Evolutionary conservation across 2,797 vertebrate genomes (phyloP).

Genomic region (Geotrypetes seraphini): DNA sequence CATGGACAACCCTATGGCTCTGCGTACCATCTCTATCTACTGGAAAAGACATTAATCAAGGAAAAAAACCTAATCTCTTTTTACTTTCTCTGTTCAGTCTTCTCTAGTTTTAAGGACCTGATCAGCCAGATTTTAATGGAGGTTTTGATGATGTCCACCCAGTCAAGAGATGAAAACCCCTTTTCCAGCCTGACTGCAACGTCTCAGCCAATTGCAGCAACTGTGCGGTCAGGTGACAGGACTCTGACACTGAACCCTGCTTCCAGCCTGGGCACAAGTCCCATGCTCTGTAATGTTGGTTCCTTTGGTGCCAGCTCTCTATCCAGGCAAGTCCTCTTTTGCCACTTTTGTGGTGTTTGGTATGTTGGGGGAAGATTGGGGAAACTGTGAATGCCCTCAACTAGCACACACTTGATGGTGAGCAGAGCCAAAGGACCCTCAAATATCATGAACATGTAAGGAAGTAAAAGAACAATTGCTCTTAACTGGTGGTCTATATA

Average conservation of each 20-base stretch:
- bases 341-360: too few species aligned
- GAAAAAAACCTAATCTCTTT: too few species aligned
- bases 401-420: too few species aligned
- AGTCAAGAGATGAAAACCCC: slow-evolving; percentile 84
- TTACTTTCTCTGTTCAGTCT: slow-evolving; percentile 59
- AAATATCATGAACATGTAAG: too few species aligned
- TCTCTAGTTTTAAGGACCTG: slow-evolving; percentile 94
- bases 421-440: too few species aligned
- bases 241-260: slow-evolving; percentile 72
- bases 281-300: slow-evolving; percentile 76
- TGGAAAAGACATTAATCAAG: too few species aligned
- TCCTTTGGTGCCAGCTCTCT: slow-evolving; percentile 87
- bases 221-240: slow-evolving; percentile 83
- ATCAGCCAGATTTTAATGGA: slow-evolving; percentile 98
- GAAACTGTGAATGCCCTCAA: too few species aligned
- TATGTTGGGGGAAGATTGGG: too few species aligned
- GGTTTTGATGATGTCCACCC: slow-evolving; percentile 96
- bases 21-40: too few species aligned
- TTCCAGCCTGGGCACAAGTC: slow-evolving; percentile 79
- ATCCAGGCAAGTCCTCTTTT: slow-evolving; percentile 78
- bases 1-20: too few species aligned
- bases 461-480: too few species aligned
- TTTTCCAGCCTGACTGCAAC: slow-evolving; percentile 96
- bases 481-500: too few species aligned
- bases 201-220: slow-evolving; percentile 84